Conservation (phyloP, 1,140 invertebrate species). For the Thaumetopoea pityocampa region DNA sequence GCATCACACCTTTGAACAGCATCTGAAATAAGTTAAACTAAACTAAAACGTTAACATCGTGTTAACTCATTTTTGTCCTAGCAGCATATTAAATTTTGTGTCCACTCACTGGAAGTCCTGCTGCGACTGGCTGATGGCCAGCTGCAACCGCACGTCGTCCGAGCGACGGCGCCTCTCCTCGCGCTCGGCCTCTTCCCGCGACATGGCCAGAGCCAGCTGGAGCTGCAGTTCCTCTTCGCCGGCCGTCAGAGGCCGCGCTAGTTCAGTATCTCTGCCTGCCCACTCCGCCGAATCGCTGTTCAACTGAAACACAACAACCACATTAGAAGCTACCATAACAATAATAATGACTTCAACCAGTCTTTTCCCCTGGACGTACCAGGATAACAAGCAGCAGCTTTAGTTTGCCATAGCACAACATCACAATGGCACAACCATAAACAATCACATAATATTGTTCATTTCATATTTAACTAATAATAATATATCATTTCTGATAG, state of each 20-base stretch:
- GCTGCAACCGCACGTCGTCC: conserved; percentile 95
- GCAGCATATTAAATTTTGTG: neutral
- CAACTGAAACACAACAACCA: conserved; percentile 11
- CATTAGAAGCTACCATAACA: neutral
- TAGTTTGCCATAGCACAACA: too few relatives aligned
- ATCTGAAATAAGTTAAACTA: too few relatives aligned
- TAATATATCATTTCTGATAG: too few relatives aligned
- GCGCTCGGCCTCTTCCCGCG: conserved; percentile 98
- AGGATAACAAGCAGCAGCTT: too few relatives aligned
- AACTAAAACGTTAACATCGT: too few relatives aligned
- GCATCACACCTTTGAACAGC: too few relatives aligned
- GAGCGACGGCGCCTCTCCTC: conserved; percentile 94
- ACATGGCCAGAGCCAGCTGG: conserved; percentile 98
- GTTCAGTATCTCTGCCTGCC: conserved; percentile 88
- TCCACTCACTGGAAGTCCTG: conserved; percentile 86
- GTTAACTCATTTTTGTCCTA: too few relatives aligned
- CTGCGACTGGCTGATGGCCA: conserved; percentile 95
- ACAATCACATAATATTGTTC: too few relatives aligned
- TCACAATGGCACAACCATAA: too few relatives aligned
- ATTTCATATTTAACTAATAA: too few relatives aligned
- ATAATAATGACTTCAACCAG: too few relatives aligned
- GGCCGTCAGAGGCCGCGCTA: conserved; percentile 94
- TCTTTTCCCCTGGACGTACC: too few relatives aligned
- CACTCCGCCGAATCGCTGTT: conserved; percentile 29
- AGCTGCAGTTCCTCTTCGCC: conserved; percentile 99